Conservation (phyloP, 2,888 invertebrate species). For the Idaea dimidiata region DNA sequence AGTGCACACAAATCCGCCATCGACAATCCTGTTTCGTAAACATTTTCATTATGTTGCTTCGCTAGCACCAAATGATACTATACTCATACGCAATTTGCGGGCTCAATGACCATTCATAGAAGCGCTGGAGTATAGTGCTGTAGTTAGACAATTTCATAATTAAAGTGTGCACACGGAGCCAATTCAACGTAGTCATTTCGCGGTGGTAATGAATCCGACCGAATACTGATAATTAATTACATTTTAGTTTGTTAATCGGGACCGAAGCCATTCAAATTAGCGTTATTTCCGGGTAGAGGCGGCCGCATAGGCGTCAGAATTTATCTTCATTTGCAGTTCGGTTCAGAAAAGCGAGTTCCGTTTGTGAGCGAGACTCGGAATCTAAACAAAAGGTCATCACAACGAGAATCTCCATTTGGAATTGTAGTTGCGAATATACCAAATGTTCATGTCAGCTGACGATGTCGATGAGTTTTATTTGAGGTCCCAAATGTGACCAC, state of each 20-base stretch:
- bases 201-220: constrained; percentile 48
- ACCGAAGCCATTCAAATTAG: constrained; percentile 46
- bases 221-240: constrained; percentile 58
- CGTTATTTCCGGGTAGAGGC: constrained; percentile 50
- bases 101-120: constrained; percentile 14
- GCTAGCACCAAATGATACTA: not conserved
- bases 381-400: constrained; percentile 63
- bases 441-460: constrained; percentile 48
- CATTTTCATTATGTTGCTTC: constrained; percentile 1
- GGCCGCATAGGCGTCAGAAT: constrained; percentile 45
- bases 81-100: constrained; percentile 15
- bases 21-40: not conserved
- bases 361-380: constrained; percentile 39
- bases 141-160: constrained; percentile 27
- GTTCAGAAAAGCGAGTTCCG: constrained; percentile 57
- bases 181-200: constrained; percentile 39
- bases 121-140: constrained; percentile 12
- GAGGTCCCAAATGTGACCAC: constrained; percentile 5
- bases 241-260: constrained; percentile 54
- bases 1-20: constrained; percentile 1
- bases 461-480: constrained; percentile 33
- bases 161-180: constrained; percentile 35
- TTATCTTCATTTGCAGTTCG: constrained; percentile 62
- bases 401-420: constrained; percentile 63
- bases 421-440: constrained; percentile 46